These are phyloP conservation scores for Trochalopteron elliotii DNA, from an alignment of 2,113 vertebrate species.

Conservation along the genomic window DNA sequence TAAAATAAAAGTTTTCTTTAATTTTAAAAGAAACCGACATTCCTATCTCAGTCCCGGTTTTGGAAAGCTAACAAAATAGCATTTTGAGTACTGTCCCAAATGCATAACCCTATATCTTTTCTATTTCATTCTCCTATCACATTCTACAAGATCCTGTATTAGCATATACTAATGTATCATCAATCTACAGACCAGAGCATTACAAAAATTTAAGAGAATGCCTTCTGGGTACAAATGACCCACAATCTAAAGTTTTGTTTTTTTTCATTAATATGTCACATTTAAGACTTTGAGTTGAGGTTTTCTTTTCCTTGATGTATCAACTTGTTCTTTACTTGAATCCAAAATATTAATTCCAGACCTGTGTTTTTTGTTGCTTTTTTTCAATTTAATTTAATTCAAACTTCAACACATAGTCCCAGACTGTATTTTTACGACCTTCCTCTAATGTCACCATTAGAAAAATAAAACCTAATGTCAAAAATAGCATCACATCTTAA, in stretches of 20 bases:
- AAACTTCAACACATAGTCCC: not conserved
- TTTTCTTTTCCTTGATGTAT: not conserved
- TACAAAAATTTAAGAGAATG: not conserved
- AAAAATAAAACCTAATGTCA: not conserved
- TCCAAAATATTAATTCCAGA: not conserved
- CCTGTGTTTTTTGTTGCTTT: not conserved
- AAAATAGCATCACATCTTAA: not conserved
- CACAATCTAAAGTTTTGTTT: too few relatives aligned
- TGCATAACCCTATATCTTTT: not conserved
- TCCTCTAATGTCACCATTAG: not conserved
- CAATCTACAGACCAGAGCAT: not conserved
- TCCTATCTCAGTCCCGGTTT: not conserved
- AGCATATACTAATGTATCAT: not conserved
- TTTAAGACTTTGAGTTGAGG: not conserved
- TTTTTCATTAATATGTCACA: not conserved
- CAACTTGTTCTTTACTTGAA: not conserved
- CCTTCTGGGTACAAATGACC: not conserved
- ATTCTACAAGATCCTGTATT: not conserved
- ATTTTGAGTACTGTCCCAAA: not conserved
- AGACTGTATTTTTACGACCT: accelerated
- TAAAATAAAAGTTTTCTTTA: not conserved
- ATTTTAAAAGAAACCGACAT: not conserved
- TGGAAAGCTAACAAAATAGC: not conserved
- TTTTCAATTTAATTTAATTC: not conserved
- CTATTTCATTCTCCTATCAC: not conserved